Evolutionary conservation across 2,113 vertebrate species (phyloP).

Genomic region (Theristicus caerulescens): DNA sequence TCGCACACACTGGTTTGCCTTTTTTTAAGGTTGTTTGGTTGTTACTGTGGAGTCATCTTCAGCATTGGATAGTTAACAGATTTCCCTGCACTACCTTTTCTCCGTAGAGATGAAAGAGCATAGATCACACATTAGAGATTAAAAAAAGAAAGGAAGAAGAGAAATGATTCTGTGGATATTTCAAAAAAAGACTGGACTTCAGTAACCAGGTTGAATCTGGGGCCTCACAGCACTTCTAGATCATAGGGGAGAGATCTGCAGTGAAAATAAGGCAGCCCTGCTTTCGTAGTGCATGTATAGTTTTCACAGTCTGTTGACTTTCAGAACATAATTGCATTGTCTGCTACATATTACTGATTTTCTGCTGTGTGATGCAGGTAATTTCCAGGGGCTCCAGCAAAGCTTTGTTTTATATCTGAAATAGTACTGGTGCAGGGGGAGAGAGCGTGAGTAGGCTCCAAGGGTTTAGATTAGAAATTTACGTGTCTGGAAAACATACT

Average conservation of each 20-base stretch:
- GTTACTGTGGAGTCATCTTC: background rate
- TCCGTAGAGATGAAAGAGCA: background rate
- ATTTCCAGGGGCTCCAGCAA: background rate
- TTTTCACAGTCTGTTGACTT: background rate
- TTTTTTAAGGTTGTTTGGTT: background rate
- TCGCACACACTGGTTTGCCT: rapidly evolving
- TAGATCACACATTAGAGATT: background rate
- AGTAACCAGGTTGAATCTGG: background rate
- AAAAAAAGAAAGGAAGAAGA: background rate
- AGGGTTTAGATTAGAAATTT: background rate
- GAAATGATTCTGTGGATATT: background rate
- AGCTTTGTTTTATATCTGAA: background rate
- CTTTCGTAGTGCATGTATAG: rapidly evolving
- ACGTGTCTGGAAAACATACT: rapidly evolving
- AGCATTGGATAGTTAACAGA: background rate
- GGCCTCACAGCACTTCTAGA: background rate
- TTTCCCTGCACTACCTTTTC: background rate
- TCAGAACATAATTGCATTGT: background rate
- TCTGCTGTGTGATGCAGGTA: background rate
- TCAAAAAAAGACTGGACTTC: background rate
- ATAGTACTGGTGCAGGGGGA: rapidly evolving
- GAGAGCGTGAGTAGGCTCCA: background rate
- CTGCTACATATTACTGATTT: background rate
- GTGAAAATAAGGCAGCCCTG: background rate
- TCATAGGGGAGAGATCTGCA: too few species aligned